A percentile compares a stretch with the other conserved stretches of the same genome.
Conservation (phyloP, 2,888 invertebrate genomes). For the Lottia gigantea region DNA sequence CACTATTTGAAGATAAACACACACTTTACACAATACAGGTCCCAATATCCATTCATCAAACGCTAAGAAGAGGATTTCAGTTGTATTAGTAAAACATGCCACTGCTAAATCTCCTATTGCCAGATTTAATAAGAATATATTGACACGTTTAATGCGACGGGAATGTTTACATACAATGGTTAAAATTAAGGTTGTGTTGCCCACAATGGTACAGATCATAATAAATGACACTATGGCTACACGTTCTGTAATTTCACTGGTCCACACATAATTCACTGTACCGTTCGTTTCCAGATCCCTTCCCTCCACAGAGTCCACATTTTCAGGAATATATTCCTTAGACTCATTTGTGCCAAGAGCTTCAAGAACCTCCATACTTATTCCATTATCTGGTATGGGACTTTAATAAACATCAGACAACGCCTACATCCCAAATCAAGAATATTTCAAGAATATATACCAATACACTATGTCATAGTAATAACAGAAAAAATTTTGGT, state of each 20-base stretch:
- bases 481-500: too few species aligned
- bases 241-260: conserved; percentile 33
- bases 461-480: too few species aligned
- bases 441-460: too few species aligned
- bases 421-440: too few species aligned
- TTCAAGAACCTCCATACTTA: too few species aligned
- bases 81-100: conserved; percentile 68
- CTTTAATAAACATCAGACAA: too few species aligned
- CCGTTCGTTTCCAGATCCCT: too few species aligned
- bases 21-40: conserved; percentile 65
- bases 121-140: conserved; percentile 68
- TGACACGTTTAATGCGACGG: conserved; percentile 65
- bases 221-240: conserved; percentile 47
- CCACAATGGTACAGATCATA: conserved; percentile 67
- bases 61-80: conserved; percentile 67
- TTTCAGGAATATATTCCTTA: too few species aligned
- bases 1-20: conserved; percentile 67
- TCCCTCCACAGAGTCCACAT: too few species aligned
- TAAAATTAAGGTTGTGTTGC: conserved; percentile 66
- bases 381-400: too few species aligned
- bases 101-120: conserved; percentile 69
- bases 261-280: conserved; percentile 31
- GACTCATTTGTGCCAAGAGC: too few species aligned
- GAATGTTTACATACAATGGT: conserved; percentile 61
- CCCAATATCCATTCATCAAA: conserved; percentile 70